Conservation (phyloP, 1,140 invertebrate genomes). For the Ctenoplectra terminalis region DNA sequence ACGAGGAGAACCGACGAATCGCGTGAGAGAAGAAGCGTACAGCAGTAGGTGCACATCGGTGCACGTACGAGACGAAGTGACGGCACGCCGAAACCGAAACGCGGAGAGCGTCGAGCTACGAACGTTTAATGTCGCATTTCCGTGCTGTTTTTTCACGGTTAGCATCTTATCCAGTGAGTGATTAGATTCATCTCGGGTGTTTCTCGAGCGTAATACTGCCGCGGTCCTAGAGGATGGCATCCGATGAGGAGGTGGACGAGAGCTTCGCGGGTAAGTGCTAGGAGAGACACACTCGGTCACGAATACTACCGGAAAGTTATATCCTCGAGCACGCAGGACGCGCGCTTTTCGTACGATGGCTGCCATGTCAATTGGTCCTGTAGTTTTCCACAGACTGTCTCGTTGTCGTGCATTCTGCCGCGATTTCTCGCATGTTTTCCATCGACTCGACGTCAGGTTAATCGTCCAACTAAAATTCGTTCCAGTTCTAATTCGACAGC, state of each 20-base stretch:
- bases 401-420: too few species aligned
- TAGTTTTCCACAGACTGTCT: slow-evolving; percentile 14
- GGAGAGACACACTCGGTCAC: not conserved
- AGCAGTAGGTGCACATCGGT: slow-evolving; percentile 56
- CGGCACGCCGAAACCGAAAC: slow-evolving; percentile 50
- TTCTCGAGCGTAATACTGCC: slow-evolving; percentile 3
- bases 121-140: slow-evolving; percentile 68
- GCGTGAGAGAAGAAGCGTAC: slow-evolving; percentile 50
- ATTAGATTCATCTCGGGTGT: not conserved
- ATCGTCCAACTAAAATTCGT: not conserved
- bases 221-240: slow-evolving; percentile 85
- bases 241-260: slow-evolving; percentile 90
- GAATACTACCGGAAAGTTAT: slow-evolving; percentile 50
- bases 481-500: too few species aligned
- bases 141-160: slow-evolving; percentile 52
- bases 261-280: slow-evolving; percentile 88
- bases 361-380: slow-evolving; percentile 76
- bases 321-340: slow-evolving; percentile 71
- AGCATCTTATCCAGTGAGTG: slow-evolving; percentile 27
- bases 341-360: slow-evolving; percentile 80
- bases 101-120: slow-evolving; percentile 35
- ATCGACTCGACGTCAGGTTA: not conserved
- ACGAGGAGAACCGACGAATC: slow-evolving; percentile 63
- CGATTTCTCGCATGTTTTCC: not conserved
- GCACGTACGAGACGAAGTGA: slow-evolving; percentile 52